A percentile compares a stretch with the other conserved stretches of the same genome.
Conservation (phyloP, 1,140 invertebrate genomes). For the Pteromalus puparum region DNA sequence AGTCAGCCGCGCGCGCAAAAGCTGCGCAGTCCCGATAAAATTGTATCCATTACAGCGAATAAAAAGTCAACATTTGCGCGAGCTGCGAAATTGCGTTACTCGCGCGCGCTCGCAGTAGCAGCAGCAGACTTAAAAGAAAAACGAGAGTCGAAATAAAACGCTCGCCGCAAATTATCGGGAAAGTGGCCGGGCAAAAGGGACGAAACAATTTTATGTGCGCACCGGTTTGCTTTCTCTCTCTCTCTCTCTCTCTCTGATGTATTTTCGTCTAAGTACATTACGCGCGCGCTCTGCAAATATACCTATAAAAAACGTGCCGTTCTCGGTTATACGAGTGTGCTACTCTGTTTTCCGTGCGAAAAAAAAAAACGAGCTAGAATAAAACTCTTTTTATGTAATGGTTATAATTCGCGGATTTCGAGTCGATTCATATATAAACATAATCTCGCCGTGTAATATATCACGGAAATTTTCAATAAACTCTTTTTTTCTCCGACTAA, state of each 20-base stretch:
- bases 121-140: conserved; percentile 9
- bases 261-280: conserved; percentile 41
- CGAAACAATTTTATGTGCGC: conserved; percentile 20
- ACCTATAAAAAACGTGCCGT: neutral
- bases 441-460: too few relatives aligned
- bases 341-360: neutral
- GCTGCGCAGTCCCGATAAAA: conserved; percentile 38
- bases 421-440: too few relatives aligned
- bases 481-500: neutral
- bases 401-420: too few relatives aligned
- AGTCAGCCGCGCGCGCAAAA: neutral
- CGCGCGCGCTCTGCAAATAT: conserved; percentile 6
- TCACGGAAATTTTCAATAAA: neutral
- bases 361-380: neutral
- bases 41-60: conserved; percentile 24
- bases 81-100: conserved; percentile 36
- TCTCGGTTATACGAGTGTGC: neutral
- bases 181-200: neutral
- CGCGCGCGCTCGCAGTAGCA: neutral
- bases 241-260: neutral
- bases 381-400: neutral
- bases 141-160: neutral
- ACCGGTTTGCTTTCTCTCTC: neutral
- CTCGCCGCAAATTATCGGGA: conserved; percentile 44
- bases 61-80: conserved; percentile 49